A percentile compares a stretch with the other conserved stretches of the same genome.
Evolutionary conservation across 2,888 invertebrate species (phyloP).

Genomic region (Drosophila subquinaria): DNA sequence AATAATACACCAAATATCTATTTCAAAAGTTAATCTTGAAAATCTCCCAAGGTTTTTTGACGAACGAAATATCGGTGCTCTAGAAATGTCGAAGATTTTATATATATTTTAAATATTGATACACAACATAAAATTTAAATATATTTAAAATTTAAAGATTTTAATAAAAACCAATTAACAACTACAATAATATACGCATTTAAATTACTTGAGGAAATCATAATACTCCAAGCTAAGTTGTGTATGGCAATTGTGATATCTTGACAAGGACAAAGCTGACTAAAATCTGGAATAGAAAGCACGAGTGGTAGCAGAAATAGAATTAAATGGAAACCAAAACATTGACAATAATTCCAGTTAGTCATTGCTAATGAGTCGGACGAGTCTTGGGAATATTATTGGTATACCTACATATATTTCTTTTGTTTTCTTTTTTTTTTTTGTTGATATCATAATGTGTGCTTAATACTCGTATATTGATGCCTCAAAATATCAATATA

Average conservation of each 20-base stretch:
- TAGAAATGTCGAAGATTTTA: no score
- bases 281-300: not conserved
- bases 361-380: conserved; percentile 3
- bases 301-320: conserved; percentile 9
- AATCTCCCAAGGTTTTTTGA: no score
- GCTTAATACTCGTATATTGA: conserved; percentile 15
- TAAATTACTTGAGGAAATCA: not conserved
- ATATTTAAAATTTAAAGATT: no score
- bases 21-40: no score
- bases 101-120: no score
- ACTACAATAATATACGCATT: no score
- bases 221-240: not conserved
- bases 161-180: no score
- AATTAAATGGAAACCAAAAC: not conserved
- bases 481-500: conserved; percentile 7
- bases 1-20: no score
- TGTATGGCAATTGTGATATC: conserved; percentile 8
- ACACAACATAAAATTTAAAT: no score
- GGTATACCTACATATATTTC: not conserved
- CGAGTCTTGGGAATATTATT: not conserved
- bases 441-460: conserved; percentile 33
- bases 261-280: conserved; percentile 20
- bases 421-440: no score
- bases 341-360: conserved; percentile 8
- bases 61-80: no score